Base-by-base conservation (phyloP, 2,888 invertebrate genomes). In the Beris morrisii region DNA sequence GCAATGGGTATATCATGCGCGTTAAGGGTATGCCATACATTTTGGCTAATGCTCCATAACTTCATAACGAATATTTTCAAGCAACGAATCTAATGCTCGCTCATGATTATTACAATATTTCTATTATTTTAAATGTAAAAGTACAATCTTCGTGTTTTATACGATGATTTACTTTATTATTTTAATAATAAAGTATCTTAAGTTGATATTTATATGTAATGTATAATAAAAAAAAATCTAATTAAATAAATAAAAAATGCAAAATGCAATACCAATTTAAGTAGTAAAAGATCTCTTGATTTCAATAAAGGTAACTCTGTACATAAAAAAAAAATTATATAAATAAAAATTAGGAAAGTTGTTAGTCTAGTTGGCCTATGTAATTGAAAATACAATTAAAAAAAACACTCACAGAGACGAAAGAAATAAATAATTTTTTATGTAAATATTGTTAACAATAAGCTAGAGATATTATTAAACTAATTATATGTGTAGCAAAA, bases 111-210 rank as follows among this genome's bases (percentile, higher is more conserved):
- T 11, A 15, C 48, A 48, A 48, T 3, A 22, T 22, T 28, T 28
- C 12, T 13, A 22, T 22, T 46, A 22, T 22, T 22, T 22, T 2
- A 22, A 22, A 22, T 22, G 22, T 5, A 28, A 46, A 30, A 4
- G 6, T 12, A 38, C 50, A 44, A 66, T 67, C 64, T 31, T 69
- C 69, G 69, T 69, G 67, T 69, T 69, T 67, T 69, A 69, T 69
- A 69, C 69, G 69, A 63, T 45, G 69, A 69, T 64, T 59, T 38
- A n/a, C n/a, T n/a, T n/a, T n/a, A n/a, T n/a, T n/a, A n/a, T n/a
- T n/a, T n/a, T n/a, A n/a, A n/a, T n/a, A n/a, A n/a, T n/a, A n/a
- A n/a, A n/a, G n/a, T n/a, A n/a, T n/a, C n/a, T 11, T 46, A 54
- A 15, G 7, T 64, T 58, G 15, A 46, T 52, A 13, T 15, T 13